Conservation (phyloP, 64 coral and sea anemone species). For the Stichodactyla helianthus region DNA sequence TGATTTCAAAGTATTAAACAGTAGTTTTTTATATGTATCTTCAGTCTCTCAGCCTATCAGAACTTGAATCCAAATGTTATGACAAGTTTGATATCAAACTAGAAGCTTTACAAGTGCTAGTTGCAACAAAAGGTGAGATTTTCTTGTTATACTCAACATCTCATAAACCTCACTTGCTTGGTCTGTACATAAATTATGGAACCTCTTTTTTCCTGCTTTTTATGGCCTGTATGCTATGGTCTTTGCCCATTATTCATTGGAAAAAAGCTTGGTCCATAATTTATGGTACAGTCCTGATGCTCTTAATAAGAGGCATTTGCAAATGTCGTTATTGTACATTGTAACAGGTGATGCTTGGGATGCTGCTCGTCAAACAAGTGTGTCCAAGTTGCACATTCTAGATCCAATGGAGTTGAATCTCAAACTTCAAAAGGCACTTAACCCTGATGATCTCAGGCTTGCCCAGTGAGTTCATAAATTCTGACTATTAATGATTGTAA, state of each 20-base stretch:
- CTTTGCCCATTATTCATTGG: too few species aligned
- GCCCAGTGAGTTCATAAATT: conserved; percentile 64
- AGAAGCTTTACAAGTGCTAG: conserved; percentile 77
- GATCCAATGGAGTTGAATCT: conserved; percentile 78
- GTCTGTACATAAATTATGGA: too few species aligned
- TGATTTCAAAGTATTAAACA: too few species aligned
- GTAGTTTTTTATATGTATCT: not conserved
- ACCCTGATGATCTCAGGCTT: conserved; percentile 90
- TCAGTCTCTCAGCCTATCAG: conserved; percentile 68
- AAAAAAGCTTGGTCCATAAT: too few species aligned
- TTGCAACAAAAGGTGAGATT: conserved; percentile 78
- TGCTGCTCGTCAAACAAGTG: conserved; percentile 47
- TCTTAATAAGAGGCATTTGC: not conserved
- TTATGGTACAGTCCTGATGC: too few species aligned
- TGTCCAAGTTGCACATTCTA: conserved; percentile 76
- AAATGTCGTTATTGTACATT: not conserved
- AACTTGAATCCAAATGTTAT: conserved; percentile 83
- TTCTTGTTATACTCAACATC: not conserved
- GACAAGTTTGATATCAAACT: conserved; percentile 90
- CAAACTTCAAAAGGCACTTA: conserved; percentile 86
- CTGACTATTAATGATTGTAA: not conserved
- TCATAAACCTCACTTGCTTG: too few species aligned
- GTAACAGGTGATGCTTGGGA: conserved; percentile 92
- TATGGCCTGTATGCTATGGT: too few species aligned
- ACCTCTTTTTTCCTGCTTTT: too few species aligned